A percentile compares a stretch with the other conserved stretches of the same genome.
phyloP scores from a whole-genome alignment of 1,140 invertebrate genomes.

The Bicyclus anynana region DNA sequence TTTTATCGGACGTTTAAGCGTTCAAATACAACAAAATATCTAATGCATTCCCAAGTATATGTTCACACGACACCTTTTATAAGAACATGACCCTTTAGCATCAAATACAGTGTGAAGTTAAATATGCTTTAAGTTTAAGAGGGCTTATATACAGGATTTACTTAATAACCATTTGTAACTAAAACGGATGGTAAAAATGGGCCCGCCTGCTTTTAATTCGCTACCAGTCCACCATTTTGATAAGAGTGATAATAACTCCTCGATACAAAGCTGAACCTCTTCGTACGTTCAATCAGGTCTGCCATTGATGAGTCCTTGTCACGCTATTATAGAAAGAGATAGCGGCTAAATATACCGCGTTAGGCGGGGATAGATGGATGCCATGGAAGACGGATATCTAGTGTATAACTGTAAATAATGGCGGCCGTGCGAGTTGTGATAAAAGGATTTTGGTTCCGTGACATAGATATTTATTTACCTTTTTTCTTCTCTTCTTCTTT shows the following conservation, averaged over 20 bases:
- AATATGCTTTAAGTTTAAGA: too few relatives aligned
- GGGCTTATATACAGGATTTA: too few relatives aligned
- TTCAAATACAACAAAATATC: too few relatives aligned
- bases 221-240: not conserved
- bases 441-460: not conserved
- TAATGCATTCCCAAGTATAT: too few relatives aligned
- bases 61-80: too few relatives aligned
- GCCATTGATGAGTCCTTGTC: conserved; percentile 17
- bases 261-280: conserved; percentile 10
- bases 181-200: not conserved
- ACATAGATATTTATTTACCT: not conserved
- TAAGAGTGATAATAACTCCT: conserved; percentile 4
- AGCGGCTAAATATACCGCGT: not conserved
- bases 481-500: too few relatives aligned
- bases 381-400: not conserved
- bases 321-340: conserved; percentile 15
- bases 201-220: conserved; percentile 8
- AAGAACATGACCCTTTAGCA: too few relatives aligned
- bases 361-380: not conserved
- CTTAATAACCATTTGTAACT: too few relatives aligned
- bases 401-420: not conserved
- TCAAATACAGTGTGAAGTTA: too few relatives aligned
- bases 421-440: not conserved
- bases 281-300: conserved; percentile 16
- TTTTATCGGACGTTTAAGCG: too few relatives aligned